A percentile compares a stretch with the other conserved stretches of the same genome.
These are phyloP conservation scores for Psammodynastes pulverulentus DNA, from an alignment of 2,113 vertebrate genomes.

Conservation along the genomic window DNA sequence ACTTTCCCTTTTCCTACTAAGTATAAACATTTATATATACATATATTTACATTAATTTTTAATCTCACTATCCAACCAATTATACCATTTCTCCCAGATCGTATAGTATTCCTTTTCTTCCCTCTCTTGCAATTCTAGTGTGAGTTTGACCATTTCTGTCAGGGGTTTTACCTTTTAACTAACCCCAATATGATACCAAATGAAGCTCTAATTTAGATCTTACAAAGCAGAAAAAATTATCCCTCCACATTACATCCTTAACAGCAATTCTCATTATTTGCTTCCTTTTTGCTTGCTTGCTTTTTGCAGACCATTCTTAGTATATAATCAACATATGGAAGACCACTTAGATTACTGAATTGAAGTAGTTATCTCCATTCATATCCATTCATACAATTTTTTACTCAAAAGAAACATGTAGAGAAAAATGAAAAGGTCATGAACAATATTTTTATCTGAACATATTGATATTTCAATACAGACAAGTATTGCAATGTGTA, in stretches of 20 bases:
- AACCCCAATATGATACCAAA: not conserved
- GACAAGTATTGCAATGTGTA: not conserved
- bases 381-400: not conserved
- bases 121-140: no score
- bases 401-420: not conserved
- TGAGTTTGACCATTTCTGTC: no score
- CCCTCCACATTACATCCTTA: no score
- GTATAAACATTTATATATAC: no score
- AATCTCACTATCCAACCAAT: no score
- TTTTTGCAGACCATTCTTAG: not conserved
- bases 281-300: not conserved
- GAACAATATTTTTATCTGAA: not conserved
- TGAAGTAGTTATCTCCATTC: not conserved
- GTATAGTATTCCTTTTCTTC: no score
- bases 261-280: not conserved
- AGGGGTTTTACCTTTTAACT: not conserved
- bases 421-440: not conserved
- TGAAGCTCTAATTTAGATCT: not conserved
- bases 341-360: not conserved
- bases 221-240: not conserved
- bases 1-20: no score
- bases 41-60: no score
- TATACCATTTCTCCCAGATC: no score
- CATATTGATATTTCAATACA: not conserved
- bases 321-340: not conserved